Evolutionary conservation across 2,888 invertebrate genomes (phyloP), one percentile per base, ranked within the genome.

Genomic region (Odiellus spinosus): DNA sequence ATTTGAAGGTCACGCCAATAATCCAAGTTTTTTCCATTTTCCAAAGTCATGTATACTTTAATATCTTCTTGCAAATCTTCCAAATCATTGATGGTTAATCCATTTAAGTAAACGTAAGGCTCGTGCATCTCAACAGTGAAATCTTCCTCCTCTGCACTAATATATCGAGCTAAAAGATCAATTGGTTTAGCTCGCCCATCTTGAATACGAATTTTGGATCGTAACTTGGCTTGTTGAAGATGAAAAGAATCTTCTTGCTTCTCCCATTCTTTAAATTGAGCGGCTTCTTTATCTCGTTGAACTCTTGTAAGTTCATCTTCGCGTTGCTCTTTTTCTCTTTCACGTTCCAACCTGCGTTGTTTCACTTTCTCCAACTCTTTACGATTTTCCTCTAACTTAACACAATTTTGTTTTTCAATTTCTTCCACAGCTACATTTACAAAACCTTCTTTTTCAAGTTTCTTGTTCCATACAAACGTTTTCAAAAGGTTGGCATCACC

Each of bases 131-230:
- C 95, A 19, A 95, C 80, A 34, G 50, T 51, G 34, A 51, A 51
- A 40, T 53, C 52, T 20, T 54, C 54, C 32, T 55, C 55, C 39
- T 55, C 55, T 1, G 84, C 82, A 63, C 84, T 83, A 47, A 95
- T 86, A 61, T 96, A 98, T 71, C 95, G 86, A 0, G 95, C 95
- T 46, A 98, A 70, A 53, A 96, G 72, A 72, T 99, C 98, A 55
- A 99, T 98, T 0, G 98, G 95, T 63, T 98, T 98, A 0, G 96
- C 95, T 59, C 96, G 72, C 4, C 90, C 90, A 66, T 96, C 95
- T 54, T 91, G 83, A 50, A 99, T 96, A 52, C 98, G 76, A 55
- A 98, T 95, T 62, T 84, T 80, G 44, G 93, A 91, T 58, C 96
- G 73, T 47, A 93, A 70, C 34, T 88, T 76, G 0, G 96, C 95